Evolutionary conservation across 2,888 invertebrate genomes (phyloP).

Genomic region (Minunthozetes semirufus): DNA sequence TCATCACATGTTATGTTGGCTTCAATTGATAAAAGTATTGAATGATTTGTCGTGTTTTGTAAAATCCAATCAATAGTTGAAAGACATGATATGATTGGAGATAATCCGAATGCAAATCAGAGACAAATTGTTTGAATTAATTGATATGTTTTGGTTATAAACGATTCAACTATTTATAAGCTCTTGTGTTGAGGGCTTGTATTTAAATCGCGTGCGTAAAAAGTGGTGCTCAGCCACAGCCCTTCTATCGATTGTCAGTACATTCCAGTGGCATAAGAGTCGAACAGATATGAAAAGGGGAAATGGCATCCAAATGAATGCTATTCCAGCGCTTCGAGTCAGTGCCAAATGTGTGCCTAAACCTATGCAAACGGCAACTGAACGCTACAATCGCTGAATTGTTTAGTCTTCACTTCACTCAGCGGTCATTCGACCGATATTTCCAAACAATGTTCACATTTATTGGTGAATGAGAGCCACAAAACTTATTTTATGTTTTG

Average conservation of each 20-base stretch:
- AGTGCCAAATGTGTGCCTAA: not conserved
- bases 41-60: not conserved
- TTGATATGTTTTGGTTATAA: not conserved
- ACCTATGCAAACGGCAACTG: not conserved
- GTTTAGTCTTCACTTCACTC: conserved; percentile 19
- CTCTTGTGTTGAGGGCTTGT: not conserved
- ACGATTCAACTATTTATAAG: not conserved
- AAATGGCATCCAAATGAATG: conserved; percentile 13
- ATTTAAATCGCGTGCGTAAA: conserved; percentile 23
- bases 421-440: conserved; percentile 17
- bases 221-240: conserved; percentile 28
- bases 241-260: conserved; percentile 22
- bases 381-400: not conserved
- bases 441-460: not conserved
- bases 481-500: too few species aligned
- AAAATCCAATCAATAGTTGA: not conserved
- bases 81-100: too few species aligned
- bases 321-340: not conserved
- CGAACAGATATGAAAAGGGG: conserved; percentile 6
- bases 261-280: not conserved
- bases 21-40: not conserved
- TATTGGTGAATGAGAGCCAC: too few species aligned
- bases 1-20: not conserved
- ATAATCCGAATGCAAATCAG: too few species aligned
- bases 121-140: too few species aligned